phyloP scores from a whole-genome alignment of 2,888 invertebrate species.

The Agrochola lota region DNA sequence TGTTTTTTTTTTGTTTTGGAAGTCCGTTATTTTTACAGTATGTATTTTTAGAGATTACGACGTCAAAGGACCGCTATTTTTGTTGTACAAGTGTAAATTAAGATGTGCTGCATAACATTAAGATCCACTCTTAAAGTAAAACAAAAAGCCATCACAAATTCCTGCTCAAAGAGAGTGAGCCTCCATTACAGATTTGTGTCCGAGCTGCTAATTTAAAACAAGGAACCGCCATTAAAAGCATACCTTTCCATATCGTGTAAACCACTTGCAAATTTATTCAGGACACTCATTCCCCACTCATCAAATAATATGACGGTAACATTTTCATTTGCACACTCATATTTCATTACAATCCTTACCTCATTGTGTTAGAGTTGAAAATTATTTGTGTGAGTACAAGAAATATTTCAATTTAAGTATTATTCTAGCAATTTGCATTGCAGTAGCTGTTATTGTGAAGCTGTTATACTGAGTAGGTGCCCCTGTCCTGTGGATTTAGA shows the following conservation, averaged over 20 bases:
- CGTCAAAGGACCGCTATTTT: slow-evolving; percentile 1
- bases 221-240: slow-evolving; percentile 82
- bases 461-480: slow-evolving; percentile 65
- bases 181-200: slow-evolving; percentile 70
- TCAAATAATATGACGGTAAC: slow-evolving; percentile 81
- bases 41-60: not conserved
- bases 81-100: slow-evolving; percentile 28
- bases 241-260: slow-evolving; percentile 82
- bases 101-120: slow-evolving; percentile 48
- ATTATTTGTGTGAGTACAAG: slow-evolving; percentile 51
- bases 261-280: slow-evolving; percentile 88
- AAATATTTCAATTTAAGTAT: slow-evolving; percentile 83
- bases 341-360: slow-evolving; percentile 66
- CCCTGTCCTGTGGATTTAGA: slow-evolving; percentile 67
- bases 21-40: too few species aligned
- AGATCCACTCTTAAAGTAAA: slow-evolving; percentile 38
- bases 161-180: slow-evolving; percentile 52
- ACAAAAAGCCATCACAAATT: slow-evolving; percentile 45
- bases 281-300: slow-evolving; percentile 83
- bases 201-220: slow-evolving; percentile 79
- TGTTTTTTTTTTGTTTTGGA: too few species aligned
- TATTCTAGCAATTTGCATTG: slow-evolving; percentile 84
- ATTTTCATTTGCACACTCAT: slow-evolving; percentile 70
- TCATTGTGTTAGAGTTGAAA: slow-evolving; percentile 65
- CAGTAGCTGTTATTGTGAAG: slow-evolving; percentile 75